A percentile compares a stretch with the other conserved stretches of the same genome.
Evolutionary conservation across 2,797 vertebrate species (phyloP).

Genomic region (Aselliscus stoliczkanus): DNA sequence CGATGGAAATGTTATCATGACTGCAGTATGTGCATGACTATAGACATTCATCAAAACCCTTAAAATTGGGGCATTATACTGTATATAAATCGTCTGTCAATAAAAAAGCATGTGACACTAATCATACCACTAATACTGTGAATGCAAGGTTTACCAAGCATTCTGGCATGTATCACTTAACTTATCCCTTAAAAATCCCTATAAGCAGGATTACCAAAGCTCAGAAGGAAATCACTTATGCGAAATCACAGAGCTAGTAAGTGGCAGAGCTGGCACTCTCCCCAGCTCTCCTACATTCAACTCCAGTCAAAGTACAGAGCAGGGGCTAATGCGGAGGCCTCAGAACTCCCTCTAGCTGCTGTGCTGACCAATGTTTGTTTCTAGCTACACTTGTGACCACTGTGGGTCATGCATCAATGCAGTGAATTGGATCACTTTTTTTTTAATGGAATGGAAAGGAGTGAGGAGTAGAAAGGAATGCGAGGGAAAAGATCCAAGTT

Average conservation of each 20-base stretch:
- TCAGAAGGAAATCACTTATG: not conserved
- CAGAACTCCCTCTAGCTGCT: not conserved
- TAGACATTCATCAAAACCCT: not conserved
- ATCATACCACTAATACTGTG: not conserved
- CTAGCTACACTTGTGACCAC: not conserved
- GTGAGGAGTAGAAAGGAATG: not conserved
- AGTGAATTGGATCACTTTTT: not conserved
- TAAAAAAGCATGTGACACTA: not conserved
- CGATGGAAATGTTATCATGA: not conserved
- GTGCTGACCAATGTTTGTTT: not conserved
- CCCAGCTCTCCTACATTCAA: not conserved
- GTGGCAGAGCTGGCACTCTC: not conserved
- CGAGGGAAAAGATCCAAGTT: constrained; percentile 27
- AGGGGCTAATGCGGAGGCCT: not conserved
- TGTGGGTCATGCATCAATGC: not conserved
- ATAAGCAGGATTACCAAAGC: not conserved
- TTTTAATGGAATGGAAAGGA: not conserved
- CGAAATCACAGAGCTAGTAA: not conserved
- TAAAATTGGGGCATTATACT: not conserved
- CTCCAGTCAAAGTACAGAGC: not conserved
- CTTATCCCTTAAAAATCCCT: not conserved
- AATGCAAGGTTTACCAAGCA: not conserved
- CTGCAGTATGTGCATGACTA: not conserved
- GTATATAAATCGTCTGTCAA: not conserved
- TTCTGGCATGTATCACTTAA: not conserved